phyloP scores from a whole-genome alignment of 2,113 vertebrate species.

The Tor tambroides region DNA sequence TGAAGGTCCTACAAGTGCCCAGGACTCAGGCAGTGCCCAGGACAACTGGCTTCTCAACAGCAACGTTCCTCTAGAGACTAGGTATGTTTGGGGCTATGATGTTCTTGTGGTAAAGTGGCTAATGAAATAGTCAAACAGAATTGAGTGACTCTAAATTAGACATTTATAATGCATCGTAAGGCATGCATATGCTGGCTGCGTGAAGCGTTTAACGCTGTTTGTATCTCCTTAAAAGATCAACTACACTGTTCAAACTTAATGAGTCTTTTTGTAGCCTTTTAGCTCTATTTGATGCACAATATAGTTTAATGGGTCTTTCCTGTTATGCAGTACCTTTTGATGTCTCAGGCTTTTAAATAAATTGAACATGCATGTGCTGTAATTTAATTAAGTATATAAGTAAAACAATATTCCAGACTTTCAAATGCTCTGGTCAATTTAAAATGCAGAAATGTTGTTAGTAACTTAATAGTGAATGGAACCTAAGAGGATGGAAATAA shows the following conservation, averaged over 20 bases:
- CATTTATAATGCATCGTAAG: not conserved
- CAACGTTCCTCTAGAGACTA: conserved; percentile 98
- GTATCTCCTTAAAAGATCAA: not conserved
- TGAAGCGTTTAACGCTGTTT: not conserved
- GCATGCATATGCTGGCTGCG: conserved; percentile 38
- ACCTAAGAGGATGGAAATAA: not conserved
- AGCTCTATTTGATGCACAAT: not conserved
- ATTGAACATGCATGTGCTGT: not conserved
- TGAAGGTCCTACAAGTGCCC: conserved; percentile 82
- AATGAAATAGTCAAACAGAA: not conserved
- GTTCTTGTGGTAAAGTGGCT: not conserved
- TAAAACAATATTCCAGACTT: not conserved
- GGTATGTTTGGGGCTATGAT: conserved; percentile 72
- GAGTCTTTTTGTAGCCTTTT: not conserved
- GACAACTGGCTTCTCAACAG: conserved; percentile 99
- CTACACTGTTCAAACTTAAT: not conserved
- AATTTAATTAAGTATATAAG: not conserved
- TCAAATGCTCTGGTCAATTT: not conserved
- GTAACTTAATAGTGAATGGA: not conserved
- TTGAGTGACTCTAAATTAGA: not conserved
- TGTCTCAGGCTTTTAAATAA: not conserved
- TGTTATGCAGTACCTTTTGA: conserved; percentile 3
- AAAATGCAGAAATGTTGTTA: not conserved
- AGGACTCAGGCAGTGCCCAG: conserved; percentile 85
- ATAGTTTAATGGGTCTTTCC: conserved; percentile 3